Evolutionary conservation across 2,797 vertebrate genomes (phyloP), one percentile per base, ranked within the genome.

Genomic region (Lutjanus argentimaculatus): DNA sequence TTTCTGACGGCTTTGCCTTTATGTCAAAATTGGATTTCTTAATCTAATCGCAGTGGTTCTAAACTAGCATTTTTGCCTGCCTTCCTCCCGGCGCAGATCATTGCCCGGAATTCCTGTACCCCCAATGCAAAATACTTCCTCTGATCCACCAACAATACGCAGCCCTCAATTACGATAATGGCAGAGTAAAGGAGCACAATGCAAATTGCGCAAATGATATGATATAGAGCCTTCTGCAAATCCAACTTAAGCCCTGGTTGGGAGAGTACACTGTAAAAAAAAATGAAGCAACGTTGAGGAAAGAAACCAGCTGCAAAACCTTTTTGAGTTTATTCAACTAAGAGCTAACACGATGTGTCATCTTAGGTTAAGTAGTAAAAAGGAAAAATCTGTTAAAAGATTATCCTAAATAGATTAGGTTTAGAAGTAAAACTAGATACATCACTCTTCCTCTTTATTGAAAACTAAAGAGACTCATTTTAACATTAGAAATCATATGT

Each of bases 1-100:
- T 85, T 94, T 91, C 80, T 86, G 90, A 92, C 75, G 53, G 85
- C 82, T 92, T 85, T 91, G 85, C 82, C 85, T 92, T 90, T 84
- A 88, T 88, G 84, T 85, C 85, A 88, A 75, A 91, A 93, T 92
- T 93, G 88, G 90, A 93, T 94, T 94, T 90, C 88, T 89, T 91
- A 89, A 92, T 93, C 88, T 92, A 88, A 91, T 91, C 66, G 66
- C 72, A 17, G 65, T 17, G 45, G 49, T 67, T 75, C 67, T 67
- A 84, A 90, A 87, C 78, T 87, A 57, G 53, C 52, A 10, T 49
- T 89, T 89, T 86, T 70, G 69, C 71, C 61, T 13, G 64, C 58
- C 14, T 84, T 52, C 55, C 53, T 81, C 43, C n/a, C 43, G 25
- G 70, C 19, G 4, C 74, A 85, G 75, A 88, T 83, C 77, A 68